Conservation (phyloP, 2,797 vertebrate species). For the Odontamblyopus rebecca region DNA sequence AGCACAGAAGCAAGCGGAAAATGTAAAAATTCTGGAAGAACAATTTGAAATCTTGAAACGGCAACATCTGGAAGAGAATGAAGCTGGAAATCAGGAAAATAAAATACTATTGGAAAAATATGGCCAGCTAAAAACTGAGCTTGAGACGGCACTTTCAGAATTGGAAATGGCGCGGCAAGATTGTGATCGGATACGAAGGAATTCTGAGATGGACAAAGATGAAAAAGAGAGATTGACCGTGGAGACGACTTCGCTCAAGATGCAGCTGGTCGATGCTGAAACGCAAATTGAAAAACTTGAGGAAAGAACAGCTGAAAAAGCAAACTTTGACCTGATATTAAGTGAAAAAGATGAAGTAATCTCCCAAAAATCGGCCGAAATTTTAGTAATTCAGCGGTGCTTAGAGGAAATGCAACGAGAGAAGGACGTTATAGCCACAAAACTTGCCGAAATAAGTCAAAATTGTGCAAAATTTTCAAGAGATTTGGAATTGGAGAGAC, state of each 20-base stretch:
- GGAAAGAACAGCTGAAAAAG: constrained; percentile 23
- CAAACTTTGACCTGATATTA: background rate
- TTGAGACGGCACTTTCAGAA: constrained; percentile 53
- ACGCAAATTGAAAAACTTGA: constrained; percentile 59
- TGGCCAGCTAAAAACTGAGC: constrained; percentile 53
- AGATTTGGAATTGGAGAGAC: constrained; percentile 63
- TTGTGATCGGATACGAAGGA: constrained; percentile 47
- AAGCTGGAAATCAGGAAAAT: constrained; percentile 54
- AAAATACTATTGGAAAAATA: constrained; percentile 52
- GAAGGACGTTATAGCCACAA: constrained; percentile 24
- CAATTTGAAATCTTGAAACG: constrained; percentile 44
- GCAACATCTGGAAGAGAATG: constrained; percentile 21
- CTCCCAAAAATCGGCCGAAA: background rate
- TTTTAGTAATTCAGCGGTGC: background rate
- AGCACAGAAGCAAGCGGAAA: constrained; percentile 39
- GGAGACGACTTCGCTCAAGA: constrained; percentile 61
- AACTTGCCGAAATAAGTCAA: constrained; percentile 45
- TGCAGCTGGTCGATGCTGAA: constrained; percentile 51
- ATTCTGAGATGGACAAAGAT: constrained; percentile 63
- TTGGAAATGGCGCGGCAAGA: constrained; percentile 42
- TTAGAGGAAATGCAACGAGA: background rate
- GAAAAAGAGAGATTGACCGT: constrained; percentile 72
- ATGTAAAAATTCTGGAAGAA: constrained; percentile 39
- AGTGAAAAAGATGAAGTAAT: background rate
- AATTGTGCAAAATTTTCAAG: constrained; percentile 47